Evolutionary conservation across 2,113 vertebrate species (phyloP).

Genomic region (Beaufortia kweichowensis): DNA sequence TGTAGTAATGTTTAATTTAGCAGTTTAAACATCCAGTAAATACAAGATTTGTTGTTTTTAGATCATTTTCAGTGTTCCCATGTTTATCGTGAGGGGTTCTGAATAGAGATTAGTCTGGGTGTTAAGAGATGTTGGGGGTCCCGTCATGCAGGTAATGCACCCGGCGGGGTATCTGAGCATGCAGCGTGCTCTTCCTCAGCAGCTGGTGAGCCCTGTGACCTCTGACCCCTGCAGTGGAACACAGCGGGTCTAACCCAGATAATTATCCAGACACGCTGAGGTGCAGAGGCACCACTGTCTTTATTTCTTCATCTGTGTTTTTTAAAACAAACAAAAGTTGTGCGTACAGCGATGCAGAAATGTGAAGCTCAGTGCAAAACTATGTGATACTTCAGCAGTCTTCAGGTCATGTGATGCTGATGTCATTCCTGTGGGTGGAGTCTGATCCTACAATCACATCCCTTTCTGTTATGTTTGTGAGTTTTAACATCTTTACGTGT

Average conservation of each 20-base stretch:
- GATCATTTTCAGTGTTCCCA: background rate
- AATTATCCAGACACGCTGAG: conserved; percentile 40
- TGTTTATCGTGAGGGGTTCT: background rate
- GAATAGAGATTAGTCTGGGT: background rate
- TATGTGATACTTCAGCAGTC: too few relatives aligned
- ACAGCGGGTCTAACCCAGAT: conserved; percentile 41
- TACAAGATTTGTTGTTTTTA: background rate
- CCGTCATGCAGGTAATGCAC: conserved; percentile 34
- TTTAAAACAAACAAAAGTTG: background rate
- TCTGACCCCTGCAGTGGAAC: conserved; percentile 44
- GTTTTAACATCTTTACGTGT: too few relatives aligned
- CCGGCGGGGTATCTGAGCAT: conserved; percentile 16
- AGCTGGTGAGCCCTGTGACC: conserved; percentile 42
- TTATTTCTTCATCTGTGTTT: background rate
- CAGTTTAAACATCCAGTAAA: too few relatives aligned
- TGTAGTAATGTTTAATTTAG: too few relatives aligned
- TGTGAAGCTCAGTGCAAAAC: too few relatives aligned
- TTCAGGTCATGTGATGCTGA: background rate
- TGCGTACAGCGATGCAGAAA: too few relatives aligned
- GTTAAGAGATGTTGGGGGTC: conserved; percentile 1
- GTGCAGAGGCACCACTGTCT: background rate
- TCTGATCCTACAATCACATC: background rate
- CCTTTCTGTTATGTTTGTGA: too few relatives aligned
- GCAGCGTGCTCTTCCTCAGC: conserved; percentile 45
- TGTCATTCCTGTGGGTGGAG: background rate